These are phyloP conservation scores for Pangasianodon gigas DNA, from an alignment of 2,113 vertebrate genomes.

Conservation along the genomic window DNA sequence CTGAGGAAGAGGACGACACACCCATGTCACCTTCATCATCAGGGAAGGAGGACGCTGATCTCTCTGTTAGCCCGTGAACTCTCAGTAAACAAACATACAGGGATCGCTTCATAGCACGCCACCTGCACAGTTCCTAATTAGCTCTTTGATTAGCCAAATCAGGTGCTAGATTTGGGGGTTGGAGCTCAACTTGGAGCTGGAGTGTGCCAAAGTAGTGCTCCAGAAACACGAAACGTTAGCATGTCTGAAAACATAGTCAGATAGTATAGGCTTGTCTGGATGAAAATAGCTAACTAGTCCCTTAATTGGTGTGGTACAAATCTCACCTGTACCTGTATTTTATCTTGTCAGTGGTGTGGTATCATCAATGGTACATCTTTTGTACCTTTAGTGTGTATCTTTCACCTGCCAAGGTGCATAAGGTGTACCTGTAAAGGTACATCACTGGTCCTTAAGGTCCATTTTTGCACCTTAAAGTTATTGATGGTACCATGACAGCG, in stretches of 20 bases:
- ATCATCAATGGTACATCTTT: background rate
- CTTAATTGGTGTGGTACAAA: constrained; percentile 5
- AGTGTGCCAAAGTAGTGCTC: background rate
- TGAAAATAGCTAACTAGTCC: background rate
- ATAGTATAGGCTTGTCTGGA: constrained; percentile 9
- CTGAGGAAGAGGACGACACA: constrained; percentile 90
- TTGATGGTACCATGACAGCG: background rate
- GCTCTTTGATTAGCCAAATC: constrained; percentile 15
- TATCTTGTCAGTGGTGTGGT: constrained; percentile 6
- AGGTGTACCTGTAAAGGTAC: background rate
- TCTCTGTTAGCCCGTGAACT: constrained; percentile 84
- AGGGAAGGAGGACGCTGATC: constrained; percentile 91
- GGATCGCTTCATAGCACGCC: background rate
- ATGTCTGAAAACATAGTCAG: background rate
- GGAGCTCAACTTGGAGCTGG: background rate
- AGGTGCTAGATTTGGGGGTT: background rate
- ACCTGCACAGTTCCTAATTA: background rate
- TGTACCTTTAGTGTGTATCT: background rate
- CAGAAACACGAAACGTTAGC: background rate
- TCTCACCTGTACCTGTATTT: background rate
- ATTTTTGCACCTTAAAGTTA: background rate
- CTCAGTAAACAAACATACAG: background rate
- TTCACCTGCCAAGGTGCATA: background rate
- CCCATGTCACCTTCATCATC: constrained; percentile 93
- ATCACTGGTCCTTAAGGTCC: background rate